phyloP scores from a whole-genome alignment of 2,113 vertebrate species.

The Amblyopsis rosae region DNA sequence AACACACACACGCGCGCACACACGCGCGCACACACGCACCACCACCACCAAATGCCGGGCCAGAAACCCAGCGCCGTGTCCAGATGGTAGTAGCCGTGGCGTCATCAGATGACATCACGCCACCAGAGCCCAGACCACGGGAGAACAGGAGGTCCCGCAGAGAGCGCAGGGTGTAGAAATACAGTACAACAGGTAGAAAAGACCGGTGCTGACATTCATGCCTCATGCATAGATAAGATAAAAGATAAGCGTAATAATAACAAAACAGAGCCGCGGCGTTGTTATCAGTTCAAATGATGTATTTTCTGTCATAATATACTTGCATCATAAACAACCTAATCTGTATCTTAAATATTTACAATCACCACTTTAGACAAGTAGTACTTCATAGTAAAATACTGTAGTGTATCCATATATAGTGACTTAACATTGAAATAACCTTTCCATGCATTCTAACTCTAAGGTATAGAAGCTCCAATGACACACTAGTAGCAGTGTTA shows the following conservation, averaged over 20 bases:
- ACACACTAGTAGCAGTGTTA: conserved; percentile 17
- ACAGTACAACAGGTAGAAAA: conserved; percentile 5
- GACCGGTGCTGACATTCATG: background rate
- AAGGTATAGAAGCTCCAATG: conserved; percentile 15
- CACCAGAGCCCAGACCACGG: conserved; percentile 38
- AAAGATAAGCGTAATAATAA: background rate
- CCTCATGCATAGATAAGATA: too few relatives aligned
- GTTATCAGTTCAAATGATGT: background rate
- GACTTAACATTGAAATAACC: background rate
- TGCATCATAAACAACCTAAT: background rate
- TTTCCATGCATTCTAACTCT: conserved; percentile 3
- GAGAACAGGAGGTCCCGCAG: conserved; percentile 25
- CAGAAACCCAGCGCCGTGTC: conserved; percentile 55
- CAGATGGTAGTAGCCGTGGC: conserved; percentile 61
- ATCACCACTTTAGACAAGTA: too few relatives aligned
- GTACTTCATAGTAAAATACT: too few relatives aligned
- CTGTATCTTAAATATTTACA: background rate
- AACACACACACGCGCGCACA: conserved; percentile 6
- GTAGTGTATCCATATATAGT: background rate
- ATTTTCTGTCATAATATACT: background rate
- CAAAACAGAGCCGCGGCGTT: background rate
- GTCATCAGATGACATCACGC: conserved; percentile 60
- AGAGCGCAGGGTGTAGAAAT: conserved; percentile 19
- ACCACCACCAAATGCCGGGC: conserved; percentile 13
- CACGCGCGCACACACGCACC: conserved; percentile 7